These are phyloP conservation scores for Paralvinella palmiformis DNA, from an alignment of 1,140 invertebrate species.

Conservation along the genomic window DNA sequence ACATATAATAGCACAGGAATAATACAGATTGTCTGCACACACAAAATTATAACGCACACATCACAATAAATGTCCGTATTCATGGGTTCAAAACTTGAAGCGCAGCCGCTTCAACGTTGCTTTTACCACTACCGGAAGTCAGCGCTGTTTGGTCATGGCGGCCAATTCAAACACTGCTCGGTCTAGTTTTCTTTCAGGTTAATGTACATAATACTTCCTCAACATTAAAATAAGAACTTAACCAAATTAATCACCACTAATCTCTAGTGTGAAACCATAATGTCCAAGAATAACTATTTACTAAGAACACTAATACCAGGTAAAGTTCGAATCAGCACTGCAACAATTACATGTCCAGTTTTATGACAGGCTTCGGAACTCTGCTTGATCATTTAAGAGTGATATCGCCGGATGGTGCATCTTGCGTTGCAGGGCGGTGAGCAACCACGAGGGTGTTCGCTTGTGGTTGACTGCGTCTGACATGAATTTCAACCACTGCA, in stretches of 20 bases:
- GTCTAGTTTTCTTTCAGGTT: no score
- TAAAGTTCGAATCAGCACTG: slow-evolving; percentile 1
- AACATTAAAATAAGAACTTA: not conserved
- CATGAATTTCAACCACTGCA: not conserved
- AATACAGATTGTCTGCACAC: no score
- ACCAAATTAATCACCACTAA: slow-evolving; percentile 6
- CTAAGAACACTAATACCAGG: not conserved
- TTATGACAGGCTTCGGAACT: not conserved
- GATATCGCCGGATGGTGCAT: not conserved
- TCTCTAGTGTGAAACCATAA: slow-evolving; percentile 7
- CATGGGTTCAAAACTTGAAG: no score
- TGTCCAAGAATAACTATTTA: not conserved
- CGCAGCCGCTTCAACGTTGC: no score
- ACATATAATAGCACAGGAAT: no score
- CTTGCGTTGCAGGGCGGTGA: not conserved
- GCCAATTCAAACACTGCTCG: no score
- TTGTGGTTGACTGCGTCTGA: slow-evolving; percentile 5
- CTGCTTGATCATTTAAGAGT: not conserved
- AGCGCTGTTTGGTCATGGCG: no score
- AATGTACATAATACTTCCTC: no score
- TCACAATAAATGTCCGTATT: no score
- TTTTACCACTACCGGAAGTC: no score
- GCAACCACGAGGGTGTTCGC: not conserved
- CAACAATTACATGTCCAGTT: slow-evolving; percentile 2
- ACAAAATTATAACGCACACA: no score